These are phyloP conservation scores for Tokudaia tokunoshimensis DNA, from an alignment of 2,797 vertebrate genomes.

Conservation along the genomic window DNA sequence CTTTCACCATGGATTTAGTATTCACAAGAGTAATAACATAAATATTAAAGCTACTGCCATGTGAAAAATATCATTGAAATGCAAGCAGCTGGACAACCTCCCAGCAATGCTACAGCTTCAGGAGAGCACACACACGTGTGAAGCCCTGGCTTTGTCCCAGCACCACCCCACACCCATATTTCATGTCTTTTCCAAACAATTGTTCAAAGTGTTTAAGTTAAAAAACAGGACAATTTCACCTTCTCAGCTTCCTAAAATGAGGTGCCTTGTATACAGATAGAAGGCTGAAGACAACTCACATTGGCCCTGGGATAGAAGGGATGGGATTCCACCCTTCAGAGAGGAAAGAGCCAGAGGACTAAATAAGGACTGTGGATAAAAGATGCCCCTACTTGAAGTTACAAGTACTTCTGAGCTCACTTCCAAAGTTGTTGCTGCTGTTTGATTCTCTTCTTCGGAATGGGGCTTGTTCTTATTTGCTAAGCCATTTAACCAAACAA, in stretches of 20 bases:
- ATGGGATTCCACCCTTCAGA: background rate
- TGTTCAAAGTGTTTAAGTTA: background rate
- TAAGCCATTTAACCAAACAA: background rate
- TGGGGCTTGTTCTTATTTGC: background rate
- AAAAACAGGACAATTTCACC: background rate
- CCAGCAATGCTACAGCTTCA: accelerated
- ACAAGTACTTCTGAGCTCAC: background rate
- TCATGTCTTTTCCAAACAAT: background rate
- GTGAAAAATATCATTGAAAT: background rate
- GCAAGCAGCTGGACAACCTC: background rate
- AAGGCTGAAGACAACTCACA: background rate
- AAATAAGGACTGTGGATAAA: background rate
- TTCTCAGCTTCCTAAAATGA: background rate
- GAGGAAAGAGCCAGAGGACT: background rate
- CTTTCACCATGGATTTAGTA: background rate
- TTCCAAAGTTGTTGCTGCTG: background rate
- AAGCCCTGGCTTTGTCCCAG: background rate
- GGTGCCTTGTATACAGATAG: background rate
- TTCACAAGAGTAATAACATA: background rate
- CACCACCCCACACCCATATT: background rate
- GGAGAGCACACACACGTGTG: background rate
- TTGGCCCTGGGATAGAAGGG: background rate
- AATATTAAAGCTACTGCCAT: constrained; percentile 4
- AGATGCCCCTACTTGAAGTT: background rate
- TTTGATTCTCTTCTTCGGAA: background rate